A percentile compares a stretch with the other conserved stretches of the same genome.
Evolutionary conservation across 2,113 vertebrate species (phyloP).

Genomic region (Pygoscelis antarcticus): DNA sequence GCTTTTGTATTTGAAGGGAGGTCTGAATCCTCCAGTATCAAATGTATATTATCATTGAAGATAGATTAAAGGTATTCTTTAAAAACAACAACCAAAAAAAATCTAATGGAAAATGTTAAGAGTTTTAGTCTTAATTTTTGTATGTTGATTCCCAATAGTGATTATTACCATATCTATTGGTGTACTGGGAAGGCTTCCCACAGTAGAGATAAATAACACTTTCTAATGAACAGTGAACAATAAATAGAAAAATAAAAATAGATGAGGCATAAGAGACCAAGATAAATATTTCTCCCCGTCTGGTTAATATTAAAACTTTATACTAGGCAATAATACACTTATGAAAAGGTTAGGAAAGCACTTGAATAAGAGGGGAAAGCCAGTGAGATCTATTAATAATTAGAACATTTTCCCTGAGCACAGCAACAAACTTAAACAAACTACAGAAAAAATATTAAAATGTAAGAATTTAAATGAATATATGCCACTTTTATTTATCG

Average conservation of each 20-base stretch:
- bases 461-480: neutral
- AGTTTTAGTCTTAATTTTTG: neutral
- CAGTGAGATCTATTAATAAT: neutral
- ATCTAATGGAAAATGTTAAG: neutral
- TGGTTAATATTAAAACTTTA: neutral
- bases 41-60: neutral
- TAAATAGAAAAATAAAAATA: slow-evolving; percentile 20
- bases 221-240: neutral
- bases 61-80: neutral
- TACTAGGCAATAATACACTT: neutral
- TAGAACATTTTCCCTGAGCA: neutral
- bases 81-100: neutral
- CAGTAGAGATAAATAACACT: neutral
- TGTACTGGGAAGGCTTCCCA: neutral
- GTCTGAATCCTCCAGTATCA: neutral
- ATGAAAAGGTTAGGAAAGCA: neutral
- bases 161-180: neutral
- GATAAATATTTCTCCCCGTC: neutral
- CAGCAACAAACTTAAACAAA: neutral
- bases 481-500: neutral
- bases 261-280: neutral
- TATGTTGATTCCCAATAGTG: neutral
- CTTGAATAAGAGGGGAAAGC: neutral
- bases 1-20: neutral
- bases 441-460: neutral